Percentiles rank a stretch among this genome's conserved stretches.
Conservation (phyloP, 2,888 invertebrate species). For the Acleris literana region DNA sequence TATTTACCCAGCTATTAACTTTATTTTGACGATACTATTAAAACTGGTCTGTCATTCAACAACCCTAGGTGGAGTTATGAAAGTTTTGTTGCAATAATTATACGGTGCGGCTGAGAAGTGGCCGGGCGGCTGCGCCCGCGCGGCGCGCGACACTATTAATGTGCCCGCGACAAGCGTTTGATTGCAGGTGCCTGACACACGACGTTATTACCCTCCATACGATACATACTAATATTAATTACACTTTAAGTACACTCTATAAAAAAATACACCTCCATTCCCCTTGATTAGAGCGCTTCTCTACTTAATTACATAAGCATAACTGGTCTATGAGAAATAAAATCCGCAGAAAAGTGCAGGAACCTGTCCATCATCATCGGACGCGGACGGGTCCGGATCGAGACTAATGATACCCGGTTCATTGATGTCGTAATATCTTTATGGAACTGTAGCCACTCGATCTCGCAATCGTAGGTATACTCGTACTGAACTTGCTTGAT, state of each 20-base stretch:
- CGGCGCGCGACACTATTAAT: slow-evolving; percentile 67
- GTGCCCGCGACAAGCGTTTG: slow-evolving; percentile 66
- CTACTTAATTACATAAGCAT: slow-evolving; percentile 38
- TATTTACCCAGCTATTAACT: slow-evolving; percentile 28
- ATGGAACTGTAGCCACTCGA: slow-evolving; percentile 4
- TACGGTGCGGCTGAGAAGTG: slow-evolving; percentile 56
- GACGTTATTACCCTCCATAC: slow-evolving; percentile 34
- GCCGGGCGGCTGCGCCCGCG: slow-evolving; percentile 52
- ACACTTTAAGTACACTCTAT: slow-evolving; percentile 35
- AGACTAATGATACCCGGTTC: slow-evolving; percentile 43
- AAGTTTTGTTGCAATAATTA: slow-evolving; percentile 75
- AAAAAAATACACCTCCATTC: slow-evolving; percentile 28
- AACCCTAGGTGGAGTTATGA: slow-evolving; percentile 59
- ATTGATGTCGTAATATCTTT: slow-evolving; percentile 23
- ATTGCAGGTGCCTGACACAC: slow-evolving; percentile 60
- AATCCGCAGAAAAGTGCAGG: slow-evolving; percentile 34
- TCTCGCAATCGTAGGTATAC: slow-evolving; percentile 20
- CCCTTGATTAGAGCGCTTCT: slow-evolving; percentile 37
- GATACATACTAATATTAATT: slow-evolving; percentile 38
- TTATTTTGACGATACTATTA: slow-evolving; percentile 33
- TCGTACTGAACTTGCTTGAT: slow-evolving; percentile 16
- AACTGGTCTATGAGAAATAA: slow-evolving; percentile 35
- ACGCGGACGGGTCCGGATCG: slow-evolving; percentile 12
- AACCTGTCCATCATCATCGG: slow-evolving; percentile 31
- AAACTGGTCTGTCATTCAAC: slow-evolving; percentile 32